Evolutionary conservation across 1,140 invertebrate genomes (phyloP), one percentile per base, ranked within the genome.

Genomic region (Bursaphelenchus mucronatus): DNA sequence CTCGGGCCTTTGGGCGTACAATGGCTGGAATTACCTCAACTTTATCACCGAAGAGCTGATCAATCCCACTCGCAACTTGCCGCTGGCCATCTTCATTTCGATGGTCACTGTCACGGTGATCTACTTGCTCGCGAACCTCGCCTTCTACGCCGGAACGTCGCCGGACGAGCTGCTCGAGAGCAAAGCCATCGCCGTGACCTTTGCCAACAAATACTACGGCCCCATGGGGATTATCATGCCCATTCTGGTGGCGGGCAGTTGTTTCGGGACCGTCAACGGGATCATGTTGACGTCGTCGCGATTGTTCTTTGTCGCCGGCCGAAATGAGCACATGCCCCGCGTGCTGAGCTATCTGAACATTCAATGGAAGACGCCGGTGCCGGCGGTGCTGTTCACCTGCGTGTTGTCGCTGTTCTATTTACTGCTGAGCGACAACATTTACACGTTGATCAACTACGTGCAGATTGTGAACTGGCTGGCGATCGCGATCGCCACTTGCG

Each of bases 1-100:
- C 84, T 96, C 93, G 0, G 95, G 94, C 52, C 85, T 99, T 46
- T 98, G 98, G 84, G 94, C 95, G n/a, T 99, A 98, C 85, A 97
- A 97, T 81, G 95, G 95, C 83, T 99, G 93, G 92, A 80, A 82
- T 46, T 81, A 80, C 41, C 64, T 80, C 10, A 81, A 81, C 52
- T 97, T 95, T 83, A 46, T 19, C 11, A 13, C 9, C 10, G 40
- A 61, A 41, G 94, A 97, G 84, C 82, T 98, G 63, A 92, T 97
- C 82, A 91, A 97, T 83, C 93, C 94, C 3, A 89, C 93, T 64
- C 89, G 88, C 90, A 97, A 98, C 85, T 85, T 98, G 39, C 95
- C 95, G 6, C 87, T 87, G 63, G 94, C 95, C 8, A 97, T 98
- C 75, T 91, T 87, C 64, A 94, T 97, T 73, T 97, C 93, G 0